phyloP scores from a whole-genome alignment of 2,888 invertebrate species.

The Aleiodes testaceus region DNA sequence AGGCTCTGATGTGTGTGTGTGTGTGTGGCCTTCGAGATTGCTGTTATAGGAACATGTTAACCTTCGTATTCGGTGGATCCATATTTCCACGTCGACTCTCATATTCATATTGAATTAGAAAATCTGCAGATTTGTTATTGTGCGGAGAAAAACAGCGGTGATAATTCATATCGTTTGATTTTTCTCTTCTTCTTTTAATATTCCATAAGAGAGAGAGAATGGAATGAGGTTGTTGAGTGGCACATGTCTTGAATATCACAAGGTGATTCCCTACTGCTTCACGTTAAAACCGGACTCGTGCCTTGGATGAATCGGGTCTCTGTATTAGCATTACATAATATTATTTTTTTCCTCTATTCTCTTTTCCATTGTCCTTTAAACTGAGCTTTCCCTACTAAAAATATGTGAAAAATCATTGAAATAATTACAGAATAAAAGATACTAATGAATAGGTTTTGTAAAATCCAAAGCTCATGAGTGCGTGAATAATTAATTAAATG shows the following conservation, averaged over 20 bases:
- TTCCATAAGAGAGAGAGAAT: background rate
- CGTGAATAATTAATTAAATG: conserved; percentile 27
- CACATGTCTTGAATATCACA: conserved; percentile 9
- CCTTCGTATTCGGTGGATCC: conserved; percentile 43
- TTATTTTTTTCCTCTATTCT: conserved; percentile 33
- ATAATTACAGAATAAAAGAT: conserved; percentile 8
- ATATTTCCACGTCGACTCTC: conserved; percentile 31
- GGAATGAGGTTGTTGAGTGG: conserved; percentile 6
- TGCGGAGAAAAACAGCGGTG: background rate
- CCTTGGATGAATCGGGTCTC: conserved; percentile 49
- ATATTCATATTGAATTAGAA: background rate
- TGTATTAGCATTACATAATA: conserved; percentile 47
- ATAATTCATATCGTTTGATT: background rate
- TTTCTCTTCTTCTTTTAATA: conserved; percentile 5
- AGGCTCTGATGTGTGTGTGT: conserved; percentile 44
- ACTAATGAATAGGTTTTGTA: background rate
- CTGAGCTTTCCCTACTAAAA: too few relatives aligned
- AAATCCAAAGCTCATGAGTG: conserved; percentile 31
- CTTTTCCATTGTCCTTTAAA: too few relatives aligned
- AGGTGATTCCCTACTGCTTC: background rate
- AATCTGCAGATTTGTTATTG: background rate
- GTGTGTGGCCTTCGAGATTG: conserved; percentile 51
- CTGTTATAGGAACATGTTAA: conserved; percentile 46
- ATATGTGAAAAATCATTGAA: too few relatives aligned
- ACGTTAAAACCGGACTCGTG: conserved; percentile 33